phyloP scores from a whole-genome alignment of 2,888 invertebrate genomes.

The Phengaris alcon region DNA sequence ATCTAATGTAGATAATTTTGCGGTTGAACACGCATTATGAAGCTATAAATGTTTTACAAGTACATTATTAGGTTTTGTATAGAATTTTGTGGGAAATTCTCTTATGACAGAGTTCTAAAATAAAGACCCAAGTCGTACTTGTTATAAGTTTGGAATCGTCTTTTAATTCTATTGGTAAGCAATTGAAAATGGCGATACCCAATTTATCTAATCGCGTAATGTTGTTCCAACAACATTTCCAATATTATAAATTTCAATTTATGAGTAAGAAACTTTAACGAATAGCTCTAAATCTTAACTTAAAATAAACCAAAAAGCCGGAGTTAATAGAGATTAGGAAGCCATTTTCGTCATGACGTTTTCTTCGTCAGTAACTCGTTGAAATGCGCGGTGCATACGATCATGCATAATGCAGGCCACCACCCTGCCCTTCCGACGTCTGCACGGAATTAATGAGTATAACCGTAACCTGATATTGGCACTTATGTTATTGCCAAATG shows the following conservation, averaged over 20 bases:
- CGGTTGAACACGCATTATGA: slow-evolving; percentile 29
- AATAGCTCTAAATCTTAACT: neutral
- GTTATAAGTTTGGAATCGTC: too few relatives aligned
- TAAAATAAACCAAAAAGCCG: neutral
- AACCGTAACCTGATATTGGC: slow-evolving; percentile 38
- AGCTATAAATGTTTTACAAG: slow-evolving; percentile 21
- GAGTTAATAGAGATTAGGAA: neutral
- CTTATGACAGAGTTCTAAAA: neutral
- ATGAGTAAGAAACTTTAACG: neutral
- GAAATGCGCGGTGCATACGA: slow-evolving; percentile 56
- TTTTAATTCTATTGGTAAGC: too few relatives aligned
- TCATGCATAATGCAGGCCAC: slow-evolving; percentile 72
- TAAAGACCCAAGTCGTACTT: neutral
- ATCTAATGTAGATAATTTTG: slow-evolving; percentile 36
- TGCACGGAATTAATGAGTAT: slow-evolving; percentile 64
- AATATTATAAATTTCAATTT: neutral
- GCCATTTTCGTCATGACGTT: slow-evolving; percentile 34
- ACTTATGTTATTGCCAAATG: slow-evolving; percentile 31
- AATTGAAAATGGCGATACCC: too few relatives aligned
- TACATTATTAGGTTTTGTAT: neutral
- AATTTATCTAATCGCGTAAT: too few relatives aligned
- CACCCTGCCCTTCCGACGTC: slow-evolving; percentile 72
- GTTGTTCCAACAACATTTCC: too few relatives aligned
- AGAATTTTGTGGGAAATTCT: neutral
- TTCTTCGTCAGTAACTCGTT: slow-evolving; percentile 37